Percentiles rank a stretch among this genome's conserved stretches.
Conservation (phyloP, 1,140 invertebrate genomes). For the Drosophila repleta region DNA sequence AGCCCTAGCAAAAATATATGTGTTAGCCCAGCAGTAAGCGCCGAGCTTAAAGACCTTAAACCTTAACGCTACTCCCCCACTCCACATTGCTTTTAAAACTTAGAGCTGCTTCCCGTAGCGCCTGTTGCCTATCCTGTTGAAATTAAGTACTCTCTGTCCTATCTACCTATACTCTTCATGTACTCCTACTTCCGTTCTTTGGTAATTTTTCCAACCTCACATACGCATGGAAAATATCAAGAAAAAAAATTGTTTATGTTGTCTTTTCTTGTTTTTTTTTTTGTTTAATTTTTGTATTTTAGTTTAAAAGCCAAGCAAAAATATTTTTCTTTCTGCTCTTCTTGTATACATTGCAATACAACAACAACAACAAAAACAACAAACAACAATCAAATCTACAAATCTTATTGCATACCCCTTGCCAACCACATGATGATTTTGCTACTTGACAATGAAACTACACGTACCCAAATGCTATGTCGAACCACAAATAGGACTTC, state of each 20-base stretch:
- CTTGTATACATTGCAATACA: conserved; percentile 77
- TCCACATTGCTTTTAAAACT: conserved; percentile 45
- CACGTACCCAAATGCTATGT: conserved; percentile 40
- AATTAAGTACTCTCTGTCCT: conserved; percentile 8
- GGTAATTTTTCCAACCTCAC: conserved; percentile 74
- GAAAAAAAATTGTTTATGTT: conserved; percentile 71
- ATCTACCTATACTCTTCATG: conserved; percentile 17
- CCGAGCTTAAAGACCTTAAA: conserved; percentile 53
- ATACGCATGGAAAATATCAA: conserved; percentile 81
- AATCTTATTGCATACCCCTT: conserved; percentile 59
- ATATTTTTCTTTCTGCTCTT: conserved; percentile 83
- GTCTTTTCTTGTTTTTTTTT: conserved; percentile 66
- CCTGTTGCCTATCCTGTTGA: conserved; percentile 28
- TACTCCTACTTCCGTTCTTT: conserved; percentile 37
- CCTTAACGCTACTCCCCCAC: conserved; percentile 24
- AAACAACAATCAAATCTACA: conserved; percentile 40
- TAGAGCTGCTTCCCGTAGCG: conserved; percentile 54
- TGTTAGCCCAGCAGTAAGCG: conserved; percentile 58
- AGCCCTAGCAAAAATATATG: conserved; percentile 63
- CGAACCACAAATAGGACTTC: conserved; percentile 85
- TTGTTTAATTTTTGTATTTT: conserved; percentile 77
- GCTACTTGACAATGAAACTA: conserved; percentile 56
- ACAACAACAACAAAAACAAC: conserved; percentile 51
- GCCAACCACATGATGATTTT: conserved; percentile 42
- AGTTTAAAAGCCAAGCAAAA: conserved; percentile 81